Evolutionary conservation across 2,888 invertebrate genomes (phyloP).

Genomic region (Therioaphis trifolii): DNA sequence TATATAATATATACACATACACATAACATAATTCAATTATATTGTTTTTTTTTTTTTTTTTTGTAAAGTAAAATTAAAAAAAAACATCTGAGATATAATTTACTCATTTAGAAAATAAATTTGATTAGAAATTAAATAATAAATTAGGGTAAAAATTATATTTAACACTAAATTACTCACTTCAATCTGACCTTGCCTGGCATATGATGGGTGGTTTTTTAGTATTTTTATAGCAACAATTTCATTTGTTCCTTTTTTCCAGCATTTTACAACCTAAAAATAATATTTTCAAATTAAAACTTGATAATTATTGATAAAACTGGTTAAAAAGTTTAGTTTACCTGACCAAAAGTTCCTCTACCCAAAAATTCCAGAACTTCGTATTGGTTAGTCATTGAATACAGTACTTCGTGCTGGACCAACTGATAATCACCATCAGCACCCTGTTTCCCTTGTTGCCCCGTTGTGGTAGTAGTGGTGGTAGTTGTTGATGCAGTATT

Average conservation of each 20-base stretch:
- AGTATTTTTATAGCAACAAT: slow-evolving; percentile 99
- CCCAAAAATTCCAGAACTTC: slow-evolving; percentile 97
- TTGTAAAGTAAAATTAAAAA: background rate
- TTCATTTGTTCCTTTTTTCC: slow-evolving; percentile 99
- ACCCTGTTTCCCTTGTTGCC: slow-evolving; percentile 79
- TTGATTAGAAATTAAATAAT: background rate
- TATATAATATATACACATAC: no score
- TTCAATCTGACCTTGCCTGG: slow-evolving; percentile 99
- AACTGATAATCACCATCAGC: slow-evolving; percentile 98
- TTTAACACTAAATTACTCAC: slow-evolving; percentile 71
- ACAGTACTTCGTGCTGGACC: slow-evolving; percentile 97
- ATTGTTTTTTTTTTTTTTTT: no score
- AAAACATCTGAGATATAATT: no score
- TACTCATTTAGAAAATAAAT: no score
- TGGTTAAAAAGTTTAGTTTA: slow-evolving; percentile 65
- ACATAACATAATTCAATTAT: no score
- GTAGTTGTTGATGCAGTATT: slow-evolving; percentile 67
- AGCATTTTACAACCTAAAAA: slow-evolving; percentile 96
- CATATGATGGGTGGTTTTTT: slow-evolving; percentile 99
- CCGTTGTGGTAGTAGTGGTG: slow-evolving; percentile 79
- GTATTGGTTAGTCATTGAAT: slow-evolving; percentile 95
- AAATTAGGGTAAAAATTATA: slow-evolving; percentile 17
- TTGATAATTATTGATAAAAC: background rate
- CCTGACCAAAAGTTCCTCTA: slow-evolving; percentile 96
- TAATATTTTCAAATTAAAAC: slow-evolving; percentile 26